Evolutionary conservation across 2,797 vertebrate genomes (phyloP).

Genomic region (Pteronotus mesoamericanus): DNA sequence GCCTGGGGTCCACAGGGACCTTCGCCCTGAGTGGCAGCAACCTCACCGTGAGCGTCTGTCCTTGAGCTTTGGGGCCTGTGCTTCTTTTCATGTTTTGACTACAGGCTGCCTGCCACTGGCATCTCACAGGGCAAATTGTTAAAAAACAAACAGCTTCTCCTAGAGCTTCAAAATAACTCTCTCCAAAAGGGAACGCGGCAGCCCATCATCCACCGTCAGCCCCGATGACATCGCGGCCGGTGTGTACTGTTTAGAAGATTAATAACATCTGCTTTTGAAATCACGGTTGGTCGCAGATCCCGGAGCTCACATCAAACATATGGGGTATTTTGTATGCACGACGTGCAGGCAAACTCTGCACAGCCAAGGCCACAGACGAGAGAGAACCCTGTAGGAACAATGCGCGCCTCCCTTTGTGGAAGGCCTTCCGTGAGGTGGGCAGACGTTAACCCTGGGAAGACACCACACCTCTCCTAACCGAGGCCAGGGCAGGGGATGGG

Average conservation of each 20-base stretch:
- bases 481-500: fast-evolving
- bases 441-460: fast-evolving
- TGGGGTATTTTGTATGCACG: conserved; percentile 69
- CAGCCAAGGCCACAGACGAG: neutral
- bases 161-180: conserved; percentile 48
- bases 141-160: conserved; percentile 12
- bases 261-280: conserved; percentile 83
- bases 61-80: neutral
- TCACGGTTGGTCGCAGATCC: conserved; percentile 78
- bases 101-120: neutral
- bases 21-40: neutral
- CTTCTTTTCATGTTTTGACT: neutral
- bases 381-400: neutral
- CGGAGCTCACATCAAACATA: conserved; percentile 77
- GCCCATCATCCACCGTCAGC: conserved; percentile 71
- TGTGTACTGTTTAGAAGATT: conserved; percentile 78
- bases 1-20: fast-evolving
- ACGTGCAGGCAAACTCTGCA: neutral
- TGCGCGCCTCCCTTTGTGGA: neutral
- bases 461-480: neutral
- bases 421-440: neutral
- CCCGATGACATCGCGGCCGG: conserved; percentile 78
- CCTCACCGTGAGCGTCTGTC: neutral
- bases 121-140: neutral
- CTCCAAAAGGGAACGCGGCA: conserved; percentile 68